Evolutionary conservation across 2,113 vertebrate genomes (phyloP).

Genomic region (Neodontobutis hainanensis): DNA sequence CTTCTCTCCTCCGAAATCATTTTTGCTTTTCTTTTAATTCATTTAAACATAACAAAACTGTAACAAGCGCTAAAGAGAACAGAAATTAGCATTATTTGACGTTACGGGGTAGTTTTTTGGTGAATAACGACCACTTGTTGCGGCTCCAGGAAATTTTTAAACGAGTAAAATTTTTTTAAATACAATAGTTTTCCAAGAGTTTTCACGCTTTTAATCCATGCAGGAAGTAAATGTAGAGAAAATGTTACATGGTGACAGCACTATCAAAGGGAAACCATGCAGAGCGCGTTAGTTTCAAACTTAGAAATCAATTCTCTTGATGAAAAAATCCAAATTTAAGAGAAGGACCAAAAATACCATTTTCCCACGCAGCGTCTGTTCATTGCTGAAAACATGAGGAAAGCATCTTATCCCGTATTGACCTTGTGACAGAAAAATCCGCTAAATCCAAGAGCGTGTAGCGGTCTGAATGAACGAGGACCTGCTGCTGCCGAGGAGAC

Average conservation of each 20-base stretch:
- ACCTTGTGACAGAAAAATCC: background rate
- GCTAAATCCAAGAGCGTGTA: background rate
- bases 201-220: background rate
- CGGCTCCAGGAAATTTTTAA: background rate
- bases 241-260: background rate
- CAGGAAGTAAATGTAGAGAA: no score
- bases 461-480: constrained; percentile 27
- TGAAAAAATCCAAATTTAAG: constrained; percentile 16
- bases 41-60: constrained; percentile 16
- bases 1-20: constrained; percentile 83
- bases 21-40: constrained; percentile 6
- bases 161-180: background rate
- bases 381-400: background rate
- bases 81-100: background rate
- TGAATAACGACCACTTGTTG: background rate
- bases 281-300: background rate
- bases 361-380: background rate
- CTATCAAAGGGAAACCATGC: background rate
- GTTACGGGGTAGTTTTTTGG: background rate
- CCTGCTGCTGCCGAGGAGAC: constrained; percentile 24
- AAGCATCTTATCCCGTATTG: constrained; percentile 4
- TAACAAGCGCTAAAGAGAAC: background rate
- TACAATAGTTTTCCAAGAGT: background rate
- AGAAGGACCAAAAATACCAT: background rate
- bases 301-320: constrained; percentile 5